These are phyloP conservation scores for Netelia fuscicornis DNA, from an alignment of 2,888 invertebrate genomes.

Conservation along the genomic window DNA sequence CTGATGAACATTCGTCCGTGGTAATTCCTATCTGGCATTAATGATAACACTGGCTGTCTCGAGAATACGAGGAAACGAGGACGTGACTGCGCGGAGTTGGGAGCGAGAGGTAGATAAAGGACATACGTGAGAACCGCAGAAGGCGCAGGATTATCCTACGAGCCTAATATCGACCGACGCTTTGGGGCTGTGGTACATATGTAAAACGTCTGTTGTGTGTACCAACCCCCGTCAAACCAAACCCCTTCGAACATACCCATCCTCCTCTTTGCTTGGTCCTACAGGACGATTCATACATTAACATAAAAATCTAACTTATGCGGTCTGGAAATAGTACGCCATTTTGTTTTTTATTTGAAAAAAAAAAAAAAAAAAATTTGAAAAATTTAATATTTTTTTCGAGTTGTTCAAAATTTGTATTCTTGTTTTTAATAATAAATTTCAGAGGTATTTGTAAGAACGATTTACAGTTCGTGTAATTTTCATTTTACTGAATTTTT, in stretches of 20 bases:
- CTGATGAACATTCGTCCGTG: constrained; percentile 26
- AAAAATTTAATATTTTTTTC: too few relatives aligned
- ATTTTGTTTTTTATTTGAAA: too few relatives aligned
- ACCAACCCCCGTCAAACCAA: background rate
- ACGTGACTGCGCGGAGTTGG: constrained; percentile 14
- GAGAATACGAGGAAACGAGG: constrained; percentile 25
- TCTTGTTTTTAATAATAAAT: too few relatives aligned
- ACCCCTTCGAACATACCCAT: background rate
- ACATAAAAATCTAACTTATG: background rate
- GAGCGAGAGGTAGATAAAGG: background rate
- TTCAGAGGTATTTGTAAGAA: too few relatives aligned
- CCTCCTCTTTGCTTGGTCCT: background rate
- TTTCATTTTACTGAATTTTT: too few relatives aligned
- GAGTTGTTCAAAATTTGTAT: too few relatives aligned
- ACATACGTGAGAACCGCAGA: constrained; percentile 49
- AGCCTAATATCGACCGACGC: constrained; percentile 56
- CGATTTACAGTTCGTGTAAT: too few relatives aligned
- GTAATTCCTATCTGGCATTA: constrained; percentile 40
- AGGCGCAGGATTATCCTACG: constrained; percentile 49
- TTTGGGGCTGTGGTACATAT: constrained; percentile 1
- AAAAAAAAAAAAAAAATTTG: too few relatives aligned
- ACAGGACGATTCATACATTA: constrained; percentile 9
- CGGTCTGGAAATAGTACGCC: too few relatives aligned
- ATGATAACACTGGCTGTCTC: constrained; percentile 35
- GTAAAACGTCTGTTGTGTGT: constrained; percentile 8